Evolutionary conservation across 1,140 invertebrate species (phyloP), one percentile per base, ranked within the genome.

Genomic region (Elysia chlorotica): DNA sequence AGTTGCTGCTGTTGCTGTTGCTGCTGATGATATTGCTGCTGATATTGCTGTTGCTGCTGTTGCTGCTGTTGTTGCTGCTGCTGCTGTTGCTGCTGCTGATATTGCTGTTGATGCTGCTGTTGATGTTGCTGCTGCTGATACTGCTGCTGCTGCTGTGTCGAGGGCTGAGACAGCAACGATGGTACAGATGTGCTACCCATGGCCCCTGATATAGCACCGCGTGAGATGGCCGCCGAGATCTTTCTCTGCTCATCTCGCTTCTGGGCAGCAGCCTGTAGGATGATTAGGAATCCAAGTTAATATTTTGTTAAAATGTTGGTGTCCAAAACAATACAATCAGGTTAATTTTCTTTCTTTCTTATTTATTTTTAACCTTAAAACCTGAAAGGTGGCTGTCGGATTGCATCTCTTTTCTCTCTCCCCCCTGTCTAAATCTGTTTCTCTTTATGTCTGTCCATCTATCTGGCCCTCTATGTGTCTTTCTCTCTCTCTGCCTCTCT

Each of bases 221-320:
- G n/a, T n/a, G n/a, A n/a, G n/a, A n/a, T n/a, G n/a, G n/a, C n/a
- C n/a, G n/a, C n/a, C n/a, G n/a, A n/a, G n/a, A n/a, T 30, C 35
- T 10, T 61, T 33, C 14, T 61, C 2, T 2, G 57, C 65, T 67
- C 65, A 21, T 31, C 65, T 53, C 65, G 41, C 3, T 37, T 31
- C 28, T 67, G 65, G 4, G 65, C 65, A 25, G 41, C 37, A 41
- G 41, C 65, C 62, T 65, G n/a, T n/a, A 23, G 62, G 37, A 41
- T 21, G 2, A 54, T 6, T 33, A 14, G n/a, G n/a, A n/a, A n/a
- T n/a, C n/a, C n/a, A n/a, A n/a, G n/a, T n/a, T n/a, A n/a, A n/a
- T n/a, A n/a, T n/a, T n/a, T n/a, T n/a, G n/a, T n/a, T n/a, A n/a
- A n/a, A n/a, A n/a, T n/a, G n/a, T n/a, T n/a, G n/a, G n/a, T n/a